A percentile compares a stretch with the other conserved stretches of the same genome.
phyloP scores from a whole-genome alignment of 2,113 vertebrate species.

The Myanophis thanlyinensis region DNA sequence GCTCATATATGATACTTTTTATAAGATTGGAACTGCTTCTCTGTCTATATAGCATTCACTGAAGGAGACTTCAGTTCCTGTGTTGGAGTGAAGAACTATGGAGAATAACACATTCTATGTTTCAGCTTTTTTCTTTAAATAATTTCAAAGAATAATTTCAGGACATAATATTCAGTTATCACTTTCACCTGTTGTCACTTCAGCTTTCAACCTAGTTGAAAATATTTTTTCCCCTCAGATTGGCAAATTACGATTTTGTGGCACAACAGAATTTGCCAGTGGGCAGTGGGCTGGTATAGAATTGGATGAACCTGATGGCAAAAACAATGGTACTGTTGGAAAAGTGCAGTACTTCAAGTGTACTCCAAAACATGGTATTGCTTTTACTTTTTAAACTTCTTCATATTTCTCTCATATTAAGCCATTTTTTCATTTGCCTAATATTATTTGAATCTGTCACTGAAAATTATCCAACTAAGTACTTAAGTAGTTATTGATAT shows the following conservation, averaged over 20 bases:
- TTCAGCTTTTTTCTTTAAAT: background rate
- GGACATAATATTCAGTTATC: background rate
- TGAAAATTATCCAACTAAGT: background rate
- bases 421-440: background rate
- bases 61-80: background rate
- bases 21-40: background rate
- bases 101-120: background rate
- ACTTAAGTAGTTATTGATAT: background rate
- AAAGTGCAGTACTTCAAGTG: conserved; percentile 94
- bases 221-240: conserved; percentile 71
- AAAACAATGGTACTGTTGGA: conserved; percentile 91
- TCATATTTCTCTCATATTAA: background rate
- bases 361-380: conserved; percentile 79
- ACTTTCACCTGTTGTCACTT: background rate
- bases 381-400: background rate
- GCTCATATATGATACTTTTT: background rate
- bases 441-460: background rate
- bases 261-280: conserved; percentile 89
- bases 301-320: conserved; percentile 91
- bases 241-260: conserved; percentile 89
- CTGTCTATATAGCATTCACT: background rate
- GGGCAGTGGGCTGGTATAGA: conserved; percentile 97
- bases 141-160: background rate
- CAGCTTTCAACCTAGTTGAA: background rate
- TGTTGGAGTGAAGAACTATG: background rate